A percentile compares a stretch with the other conserved stretches of the same genome.
These are phyloP conservation scores for Antheraea mylitta DNA, from an alignment of 1,140 invertebrate species.

Conservation along the genomic window DNA sequence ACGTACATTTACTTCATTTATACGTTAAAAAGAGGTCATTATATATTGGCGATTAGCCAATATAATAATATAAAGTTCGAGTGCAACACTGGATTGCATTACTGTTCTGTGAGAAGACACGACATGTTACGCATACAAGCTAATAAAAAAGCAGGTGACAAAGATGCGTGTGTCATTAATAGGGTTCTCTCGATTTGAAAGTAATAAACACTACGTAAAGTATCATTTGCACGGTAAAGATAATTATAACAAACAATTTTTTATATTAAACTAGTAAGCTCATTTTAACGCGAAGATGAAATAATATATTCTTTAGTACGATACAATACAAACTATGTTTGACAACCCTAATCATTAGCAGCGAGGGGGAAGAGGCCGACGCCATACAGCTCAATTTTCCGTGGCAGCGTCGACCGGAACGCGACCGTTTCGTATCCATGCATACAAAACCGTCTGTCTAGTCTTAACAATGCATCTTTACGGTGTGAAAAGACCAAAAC, in stretches of 20 bases:
- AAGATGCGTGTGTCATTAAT: conserved; percentile 68
- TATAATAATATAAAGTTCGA: conserved; percentile 27
- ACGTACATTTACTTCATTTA: neutral
- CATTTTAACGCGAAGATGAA: conserved; percentile 38
- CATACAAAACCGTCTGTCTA: neutral
- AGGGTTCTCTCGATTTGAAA: conserved; percentile 13
- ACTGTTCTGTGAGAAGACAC: conserved; percentile 26
- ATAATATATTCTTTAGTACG: conserved; percentile 20
- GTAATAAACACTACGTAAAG: too few relatives aligned
- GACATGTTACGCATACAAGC: conserved; percentile 30
- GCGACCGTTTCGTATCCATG: conserved; percentile 49
- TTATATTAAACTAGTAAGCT: too few relatives aligned
- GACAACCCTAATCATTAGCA: conserved; percentile 15
- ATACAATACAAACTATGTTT: neutral
- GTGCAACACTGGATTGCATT: conserved; percentile 19
- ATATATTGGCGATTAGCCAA: neutral
- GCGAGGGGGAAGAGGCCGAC: conserved; percentile 31
- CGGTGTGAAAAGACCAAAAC: conserved; percentile 36
- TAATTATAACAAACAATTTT: too few relatives aligned
- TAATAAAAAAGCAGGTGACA: conserved; percentile 72
- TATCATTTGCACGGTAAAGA: too few relatives aligned
- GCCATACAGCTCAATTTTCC: conserved; percentile 59
- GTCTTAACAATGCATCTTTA: conserved; percentile 3
- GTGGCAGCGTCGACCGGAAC: conserved; percentile 48
- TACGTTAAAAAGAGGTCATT: neutral